Base-by-base conservation (phyloP, 2,888 invertebrate genomes). In the Heliconius sara region DNA sequence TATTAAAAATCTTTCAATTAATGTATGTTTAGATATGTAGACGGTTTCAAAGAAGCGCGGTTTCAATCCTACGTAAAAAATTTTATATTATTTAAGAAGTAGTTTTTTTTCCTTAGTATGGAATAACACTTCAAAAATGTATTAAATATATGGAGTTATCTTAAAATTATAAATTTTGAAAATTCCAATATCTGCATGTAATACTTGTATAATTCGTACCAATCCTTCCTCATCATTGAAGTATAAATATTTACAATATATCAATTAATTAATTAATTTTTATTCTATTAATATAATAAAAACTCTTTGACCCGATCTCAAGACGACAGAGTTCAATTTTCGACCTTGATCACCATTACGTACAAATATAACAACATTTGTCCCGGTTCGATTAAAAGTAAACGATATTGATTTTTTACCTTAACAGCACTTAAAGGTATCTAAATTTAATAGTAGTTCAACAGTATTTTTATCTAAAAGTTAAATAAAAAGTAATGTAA, bases 341-440 rank as follows among this genome's bases (percentile, higher is more conserved):
- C 70, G 70, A 70, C 70, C 70, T 70, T 70, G 25, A 70, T 70
- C 70, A 43, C 25, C 25, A 25, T 43, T 70, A 25, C 43, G 39
- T 12, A n/a, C 7, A 39, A 25, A 0, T 67, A 34, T 68, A 39
- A n/a, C 67, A 68, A 34, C 13, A 43, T 68, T 68, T 43, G 70
- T 16, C n/a, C 25, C 70, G 43, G 16, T 70, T 43, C 16, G 13
- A 39, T 67, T 67, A 70, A 70, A 30, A 39, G 13, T 67, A 19
- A 67, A n/a, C 12, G 3, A 70, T 16, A 70, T 70, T 47, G 43
- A 13, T 70, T 43, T 25, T 25, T 70, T 47, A 43, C 25, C 13
- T 70, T 43, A 25, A 70, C 16, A 70, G 27, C 25, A 43, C 43
- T 43, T 47, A 70, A 68, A 70, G 47, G 2, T 25, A 43, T 47